phyloP scores from a whole-genome alignment of 2,888 invertebrate genomes.

The Gastrophysa polygoni region DNA sequence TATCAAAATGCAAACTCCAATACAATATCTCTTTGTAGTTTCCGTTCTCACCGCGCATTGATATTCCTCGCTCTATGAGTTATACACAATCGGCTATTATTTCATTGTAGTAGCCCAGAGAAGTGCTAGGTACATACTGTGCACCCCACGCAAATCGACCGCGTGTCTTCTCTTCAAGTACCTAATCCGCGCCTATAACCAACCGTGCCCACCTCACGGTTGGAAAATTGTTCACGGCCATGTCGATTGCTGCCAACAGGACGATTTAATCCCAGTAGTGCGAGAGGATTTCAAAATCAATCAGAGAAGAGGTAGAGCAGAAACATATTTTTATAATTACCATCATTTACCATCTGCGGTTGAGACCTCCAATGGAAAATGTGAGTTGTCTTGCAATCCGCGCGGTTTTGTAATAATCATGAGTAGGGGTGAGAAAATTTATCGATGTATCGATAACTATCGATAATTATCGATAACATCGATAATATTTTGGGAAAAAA shows the following conservation, averaged over 20 bases:
- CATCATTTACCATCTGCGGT: no score
- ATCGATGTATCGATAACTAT: no score
- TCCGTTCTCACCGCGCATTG: not conserved
- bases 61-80: not conserved
- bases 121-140: slow-evolving; percentile 2
- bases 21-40: not conserved
- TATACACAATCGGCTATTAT: not conserved
- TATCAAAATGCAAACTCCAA: no score
- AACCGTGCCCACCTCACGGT: not conserved
- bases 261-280: not conserved
- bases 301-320: no score
- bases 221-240: not conserved
- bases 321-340: no score
- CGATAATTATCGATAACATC: no score
- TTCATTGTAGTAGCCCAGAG: not conserved
- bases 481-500: no score
- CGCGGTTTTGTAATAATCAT: no score
- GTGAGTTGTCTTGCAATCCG: no score
- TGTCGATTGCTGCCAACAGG: not conserved
- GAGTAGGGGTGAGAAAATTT: no score
- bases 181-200: not conserved
- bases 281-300: no score
- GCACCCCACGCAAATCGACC: not conserved
- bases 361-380: no score
- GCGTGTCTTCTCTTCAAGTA: not conserved